Conservation (phyloP, 2,888 invertebrate genomes). For the Labia minor region DNA sequence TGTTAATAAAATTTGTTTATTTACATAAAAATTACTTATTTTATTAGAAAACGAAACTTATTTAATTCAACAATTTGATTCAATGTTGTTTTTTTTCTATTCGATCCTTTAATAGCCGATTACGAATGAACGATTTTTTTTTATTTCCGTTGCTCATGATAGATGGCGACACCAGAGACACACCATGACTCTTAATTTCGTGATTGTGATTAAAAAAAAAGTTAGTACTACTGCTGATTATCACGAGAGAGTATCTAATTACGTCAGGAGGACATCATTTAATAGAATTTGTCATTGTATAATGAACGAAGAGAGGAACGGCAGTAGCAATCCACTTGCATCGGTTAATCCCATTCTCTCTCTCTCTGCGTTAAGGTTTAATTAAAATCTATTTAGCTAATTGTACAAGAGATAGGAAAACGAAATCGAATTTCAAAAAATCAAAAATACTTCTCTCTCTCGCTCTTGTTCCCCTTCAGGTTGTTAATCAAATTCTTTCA, state of each 20-base stretch:
- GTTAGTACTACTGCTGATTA: background rate
- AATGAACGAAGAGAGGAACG: background rate
- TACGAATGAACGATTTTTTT: too few species aligned
- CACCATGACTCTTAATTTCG: background rate
- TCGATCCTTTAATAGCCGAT: background rate
- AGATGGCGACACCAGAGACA: background rate
- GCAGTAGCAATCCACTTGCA: background rate
- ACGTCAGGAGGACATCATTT: background rate
- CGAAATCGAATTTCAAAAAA: constrained; percentile 13
- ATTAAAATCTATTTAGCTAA: constrained; percentile 13
- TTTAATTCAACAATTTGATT: too few species aligned
- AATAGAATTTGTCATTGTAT: constrained; percentile 7
- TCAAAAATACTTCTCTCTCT: background rate
- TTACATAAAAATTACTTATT: too few species aligned
- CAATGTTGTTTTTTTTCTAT: background rate
- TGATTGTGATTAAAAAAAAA: background rate
- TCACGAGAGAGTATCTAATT: background rate
- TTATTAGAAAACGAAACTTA: too few species aligned
- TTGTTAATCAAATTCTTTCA: background rate
- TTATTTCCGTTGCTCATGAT: background rate
- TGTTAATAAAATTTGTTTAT: too few species aligned
- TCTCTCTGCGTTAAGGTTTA: constrained; percentile 1
- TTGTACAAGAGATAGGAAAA: constrained; percentile 3
- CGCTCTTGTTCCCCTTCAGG: background rate
- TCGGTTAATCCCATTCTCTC: constrained; percentile 3